These are phyloP conservation scores for Cygnus olor DNA, from an alignment of 2,797 vertebrate species.

Conservation along the genomic window DNA sequence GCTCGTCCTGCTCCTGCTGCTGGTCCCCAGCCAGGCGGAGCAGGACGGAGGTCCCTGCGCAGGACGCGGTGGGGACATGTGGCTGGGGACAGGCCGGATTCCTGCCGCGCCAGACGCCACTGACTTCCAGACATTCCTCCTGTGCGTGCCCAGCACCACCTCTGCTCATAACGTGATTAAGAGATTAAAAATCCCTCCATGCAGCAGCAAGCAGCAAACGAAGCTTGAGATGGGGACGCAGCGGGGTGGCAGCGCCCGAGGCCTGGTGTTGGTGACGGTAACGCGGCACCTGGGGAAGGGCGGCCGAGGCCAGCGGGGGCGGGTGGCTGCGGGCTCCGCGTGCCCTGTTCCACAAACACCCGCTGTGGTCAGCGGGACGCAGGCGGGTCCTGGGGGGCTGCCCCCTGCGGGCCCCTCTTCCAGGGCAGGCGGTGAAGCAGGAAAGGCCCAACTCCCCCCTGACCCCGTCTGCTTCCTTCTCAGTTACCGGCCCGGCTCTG, in stretches of 20 bases:
- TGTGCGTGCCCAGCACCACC: constrained; percentile 54
- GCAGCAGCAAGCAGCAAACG: constrained; percentile 54
- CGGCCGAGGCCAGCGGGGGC: background rate
- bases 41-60: background rate
- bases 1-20: background rate
- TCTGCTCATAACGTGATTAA: constrained; percentile 62
- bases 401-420: background rate
- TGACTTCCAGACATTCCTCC: constrained; percentile 69
- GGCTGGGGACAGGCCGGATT: constrained; percentile 7
- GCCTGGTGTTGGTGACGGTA: background rate
- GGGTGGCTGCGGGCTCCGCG: background rate
- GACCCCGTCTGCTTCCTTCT: background rate
- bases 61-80: background rate
- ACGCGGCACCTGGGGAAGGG: background rate
- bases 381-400: background rate
- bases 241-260: background rate
- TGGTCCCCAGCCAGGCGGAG: background rate
- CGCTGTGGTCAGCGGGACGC: background rate
- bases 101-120: background rate
- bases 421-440: background rate
- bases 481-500: background rate
- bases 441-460: too few relatives aligned
- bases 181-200: constrained; percentile 58
- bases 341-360: background rate
- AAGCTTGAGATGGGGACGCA: constrained; percentile 28